Base-by-base conservation (phyloP, 2,888 invertebrate genomes). In the Pterostichus niger region DNA sequence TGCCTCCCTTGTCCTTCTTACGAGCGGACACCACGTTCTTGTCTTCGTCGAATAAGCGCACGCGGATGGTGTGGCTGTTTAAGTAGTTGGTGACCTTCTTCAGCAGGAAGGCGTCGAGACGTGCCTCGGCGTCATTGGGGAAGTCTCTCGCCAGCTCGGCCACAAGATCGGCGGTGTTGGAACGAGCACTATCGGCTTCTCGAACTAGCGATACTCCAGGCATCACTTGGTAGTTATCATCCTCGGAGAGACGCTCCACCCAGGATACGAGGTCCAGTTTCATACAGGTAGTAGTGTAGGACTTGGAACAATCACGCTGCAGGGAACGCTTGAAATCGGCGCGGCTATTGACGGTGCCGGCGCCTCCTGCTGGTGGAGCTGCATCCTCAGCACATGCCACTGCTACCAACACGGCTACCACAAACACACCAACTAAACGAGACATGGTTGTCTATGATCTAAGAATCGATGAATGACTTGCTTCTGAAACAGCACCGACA, bases 221-320 rank as follows among this genome's bases (percentile, higher is more conserved):
- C 7, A 95, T 87, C 10, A 96, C 91, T 84, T 91, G 92, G 5
- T 95, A 92, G 88, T 95, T 93, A 86, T 94, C 93, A 85, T 93
- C 93, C 87, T 94, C 94, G 85, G 94, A 93, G 44, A 96, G 87
- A 71, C 94, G 93, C 87, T 96, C 96, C 84, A 96, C 91, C 87
- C 96, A 93, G 4, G 94, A 94, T 0, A 96, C 92, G 64, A 95
- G 93, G 86, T 96, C 96, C 84, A 96, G 90, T 88, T 96, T 96
- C 52, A 96, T 90, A 87, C 96, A 96, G 87, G 95, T 95, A 31
- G 94, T 91, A 88, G 94, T 95, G 86, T 94, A 93, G 0, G 91
- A 90, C 31, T 91, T 91, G 52, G 91, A 91, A 88, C 94, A 94
- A 84, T 92, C 92, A 68, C 89, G 87, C 10, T 90, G 88, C 49